Base-by-base conservation (phyloP, 2,797 vertebrate genomes). In the Momotus momota region DNA sequence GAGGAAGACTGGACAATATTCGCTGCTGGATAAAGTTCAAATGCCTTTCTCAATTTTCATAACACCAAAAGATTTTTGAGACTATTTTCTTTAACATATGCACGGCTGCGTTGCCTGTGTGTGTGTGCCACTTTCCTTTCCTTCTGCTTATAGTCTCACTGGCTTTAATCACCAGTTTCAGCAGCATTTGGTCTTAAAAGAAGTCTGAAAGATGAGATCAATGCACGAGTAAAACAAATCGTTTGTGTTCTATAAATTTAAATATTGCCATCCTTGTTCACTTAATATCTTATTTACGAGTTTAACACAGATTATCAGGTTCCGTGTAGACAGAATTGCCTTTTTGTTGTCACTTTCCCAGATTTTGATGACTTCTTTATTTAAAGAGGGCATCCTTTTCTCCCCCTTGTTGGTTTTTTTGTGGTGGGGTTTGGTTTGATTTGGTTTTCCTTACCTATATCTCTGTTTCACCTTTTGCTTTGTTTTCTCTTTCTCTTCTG, bases 61-160 rank as follows among this genome's bases (percentile, higher is more conserved):
- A n/a, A 41, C 18, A 54, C 6, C 48, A 57, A 70, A 83, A 88
- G 77, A 27, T 41, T 18, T 83, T 43, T 51, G 69, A 58, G 60
- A 27, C 70, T 13, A 31, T 57, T 83, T 83, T 27, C 71, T 66
- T 49, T 21, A 60, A 61, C 45, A 9, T 20, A 2, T 25, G 21
- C 0, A 0, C 0, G 2, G 16, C 14, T 81, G 17, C 27, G 14
- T 54, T 86, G 29, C n/a, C 5, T 1, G 15, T 62, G 35, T 60
- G 57, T 3, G 3, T 45, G 55, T 84, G 10, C n/a, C 13, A 1
- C 69, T 94, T 88, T 43, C 41, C 27, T 6, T 65, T 95, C 33
- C 45, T 72, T 38, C 51, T 87, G 45, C 27, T 74, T 51, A 5
- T 7, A 43, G 23, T 46, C 38, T 72, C 16, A 8, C 25, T 92